phyloP scores from a whole-genome alignment of 2,888 invertebrate species.

The Helleia helle region DNA sequence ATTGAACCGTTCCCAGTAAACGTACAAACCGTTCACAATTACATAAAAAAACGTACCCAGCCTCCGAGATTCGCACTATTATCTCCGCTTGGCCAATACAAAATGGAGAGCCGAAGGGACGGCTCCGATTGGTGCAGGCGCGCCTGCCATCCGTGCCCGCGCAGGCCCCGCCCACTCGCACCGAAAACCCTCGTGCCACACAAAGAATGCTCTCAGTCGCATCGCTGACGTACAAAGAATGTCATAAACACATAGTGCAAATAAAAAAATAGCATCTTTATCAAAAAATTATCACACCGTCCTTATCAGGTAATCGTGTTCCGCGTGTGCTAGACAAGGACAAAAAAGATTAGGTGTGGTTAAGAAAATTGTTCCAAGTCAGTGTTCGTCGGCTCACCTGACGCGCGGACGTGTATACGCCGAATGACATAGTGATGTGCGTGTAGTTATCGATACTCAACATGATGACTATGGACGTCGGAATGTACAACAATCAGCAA shows the following conservation, averaged over 20 bases:
- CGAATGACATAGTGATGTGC: constrained; percentile 47
- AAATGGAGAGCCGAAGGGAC: constrained; percentile 28
- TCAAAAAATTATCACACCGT: constrained; percentile 11
- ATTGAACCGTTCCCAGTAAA: constrained; percentile 7
- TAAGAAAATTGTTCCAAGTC: constrained; percentile 43
- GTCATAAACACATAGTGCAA: constrained; percentile 31
- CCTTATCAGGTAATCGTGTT: constrained; percentile 36
- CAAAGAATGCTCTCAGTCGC: constrained; percentile 42
- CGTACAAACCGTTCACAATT: constrained; percentile 22
- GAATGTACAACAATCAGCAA: constrained; percentile 83
- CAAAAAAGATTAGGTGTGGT: constrained; percentile 50
- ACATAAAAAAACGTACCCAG: constrained; percentile 61
- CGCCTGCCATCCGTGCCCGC: constrained; percentile 59
- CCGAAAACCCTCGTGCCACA: constrained; percentile 44
- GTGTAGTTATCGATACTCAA: constrained; percentile 57
- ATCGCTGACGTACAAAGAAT: constrained; percentile 36
- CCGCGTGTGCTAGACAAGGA: constrained; percentile 38
- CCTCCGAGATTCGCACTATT: constrained; percentile 70
- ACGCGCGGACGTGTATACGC: constrained; percentile 47
- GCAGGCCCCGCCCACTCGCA: constrained; percentile 62
- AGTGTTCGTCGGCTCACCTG: constrained; percentile 57
- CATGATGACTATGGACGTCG: constrained; percentile 89
- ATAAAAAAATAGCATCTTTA: constrained; percentile 39
- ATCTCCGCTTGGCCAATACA: constrained; percentile 59
- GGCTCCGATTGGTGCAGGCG: constrained; percentile 37